Percentiles rank a stretch among this genome's conserved stretches.
Evolutionary conservation across 2,797 vertebrate genomes (phyloP).

Genomic region (Sternotherus odoratus): DNA sequence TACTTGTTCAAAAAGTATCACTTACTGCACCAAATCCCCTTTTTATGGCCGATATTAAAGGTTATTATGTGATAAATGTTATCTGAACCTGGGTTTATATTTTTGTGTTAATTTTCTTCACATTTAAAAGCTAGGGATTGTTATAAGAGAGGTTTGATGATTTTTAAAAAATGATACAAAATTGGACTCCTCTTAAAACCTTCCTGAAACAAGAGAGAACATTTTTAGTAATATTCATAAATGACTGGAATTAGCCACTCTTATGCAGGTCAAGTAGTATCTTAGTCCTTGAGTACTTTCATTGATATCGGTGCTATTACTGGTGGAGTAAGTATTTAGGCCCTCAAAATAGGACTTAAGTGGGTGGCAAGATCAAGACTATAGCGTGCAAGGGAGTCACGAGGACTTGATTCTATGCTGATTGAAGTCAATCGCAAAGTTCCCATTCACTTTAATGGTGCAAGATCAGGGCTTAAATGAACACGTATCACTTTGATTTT

Average conservation of each 20-base stretch:
- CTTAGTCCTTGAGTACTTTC: background rate
- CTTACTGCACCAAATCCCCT: slow-evolving; percentile 70
- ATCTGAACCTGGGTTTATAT: slow-evolving; percentile 19
- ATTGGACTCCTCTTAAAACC: background rate
- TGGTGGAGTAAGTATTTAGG: fast-evolving
- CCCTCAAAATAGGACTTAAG: background rate
- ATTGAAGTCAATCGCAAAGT: background rate
- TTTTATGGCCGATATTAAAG: slow-evolving; percentile 65
- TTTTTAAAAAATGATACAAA: slow-evolving; percentile 13
- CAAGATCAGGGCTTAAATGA: background rate
- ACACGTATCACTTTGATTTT: fast-evolving
- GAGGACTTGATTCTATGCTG: background rate
- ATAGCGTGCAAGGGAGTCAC: background rate
- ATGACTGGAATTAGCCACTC: background rate
- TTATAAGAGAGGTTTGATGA: background rate
- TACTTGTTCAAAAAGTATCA: slow-evolving; percentile 66
- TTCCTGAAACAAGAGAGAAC: background rate
- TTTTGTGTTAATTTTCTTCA: slow-evolving; percentile 33
- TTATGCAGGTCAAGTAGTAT: background rate
- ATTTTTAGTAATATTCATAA: fast-evolving
- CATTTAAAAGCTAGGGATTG: background rate
- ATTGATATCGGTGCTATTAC: background rate
- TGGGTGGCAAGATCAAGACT: background rate
- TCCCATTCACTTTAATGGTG: background rate
- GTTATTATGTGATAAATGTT: slow-evolving; percentile 34